These are phyloP conservation scores for Orestias chungarensis DNA, from an alignment of 2,797 vertebrate species.

Conservation along the genomic window DNA sequence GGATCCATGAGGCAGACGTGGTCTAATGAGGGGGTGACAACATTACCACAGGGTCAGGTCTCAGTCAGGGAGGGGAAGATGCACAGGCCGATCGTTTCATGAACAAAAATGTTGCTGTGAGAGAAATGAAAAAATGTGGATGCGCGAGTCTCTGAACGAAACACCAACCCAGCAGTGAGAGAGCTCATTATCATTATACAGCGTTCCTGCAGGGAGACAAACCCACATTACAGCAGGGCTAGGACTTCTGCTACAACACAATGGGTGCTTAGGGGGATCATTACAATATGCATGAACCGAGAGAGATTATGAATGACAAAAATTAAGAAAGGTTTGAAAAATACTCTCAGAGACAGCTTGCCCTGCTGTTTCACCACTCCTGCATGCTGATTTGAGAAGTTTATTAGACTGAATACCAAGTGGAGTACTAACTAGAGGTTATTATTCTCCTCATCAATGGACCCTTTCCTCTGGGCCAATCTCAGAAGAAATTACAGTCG, in stretches of 20 bases:
- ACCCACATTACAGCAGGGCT: conserved; percentile 24
- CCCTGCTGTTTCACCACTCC: conserved; percentile 18
- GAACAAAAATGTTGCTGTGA: conserved; percentile 25
- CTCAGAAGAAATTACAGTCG: conserved; percentile 28
- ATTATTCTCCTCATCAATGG: conserved; percentile 39
- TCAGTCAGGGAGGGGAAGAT: conserved; percentile 20
- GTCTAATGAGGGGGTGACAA: conserved; percentile 33
- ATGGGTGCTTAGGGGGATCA: conserved; percentile 35
- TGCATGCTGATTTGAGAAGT: conserved; percentile 51
- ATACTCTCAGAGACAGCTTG: conserved; percentile 30
- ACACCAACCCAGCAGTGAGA: conserved; percentile 34
- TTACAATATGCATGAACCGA: conserved; percentile 28
- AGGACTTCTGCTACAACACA: conserved; percentile 37
- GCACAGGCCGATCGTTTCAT: conserved; percentile 13
- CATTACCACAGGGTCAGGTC: conserved; percentile 29
- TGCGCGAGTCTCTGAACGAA: conserved; percentile 25
- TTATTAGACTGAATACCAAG: conserved; percentile 55
- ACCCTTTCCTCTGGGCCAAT: conserved; percentile 28
- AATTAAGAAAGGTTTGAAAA: conserved; percentile 22
- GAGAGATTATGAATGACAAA: conserved; percentile 28
- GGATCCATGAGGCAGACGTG: conserved; percentile 30
- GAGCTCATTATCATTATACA: conserved; percentile 47
- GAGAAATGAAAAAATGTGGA: conserved; percentile 27
- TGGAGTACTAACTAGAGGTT: conserved; percentile 29
- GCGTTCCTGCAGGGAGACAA: conserved; percentile 38